Evolutionary conservation across 2,113 vertebrate species (phyloP), one percentile per base, ranked within the genome.

Genomic region (Upupa epops): DNA sequence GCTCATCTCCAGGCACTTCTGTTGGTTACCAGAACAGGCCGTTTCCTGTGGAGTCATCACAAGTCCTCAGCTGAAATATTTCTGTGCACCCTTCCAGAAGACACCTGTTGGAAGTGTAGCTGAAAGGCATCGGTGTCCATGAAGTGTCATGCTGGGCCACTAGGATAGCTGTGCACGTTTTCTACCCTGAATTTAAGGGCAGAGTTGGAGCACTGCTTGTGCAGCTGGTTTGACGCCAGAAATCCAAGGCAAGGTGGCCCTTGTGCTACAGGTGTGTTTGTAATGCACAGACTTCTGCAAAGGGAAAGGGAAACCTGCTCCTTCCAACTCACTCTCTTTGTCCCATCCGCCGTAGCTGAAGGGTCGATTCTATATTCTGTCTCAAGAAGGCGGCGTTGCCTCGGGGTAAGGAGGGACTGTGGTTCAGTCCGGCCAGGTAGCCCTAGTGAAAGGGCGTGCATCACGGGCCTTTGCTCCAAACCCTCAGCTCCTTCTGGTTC

Each of bases 101-200:
- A 76, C 18, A 61, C 51, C 31, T 7, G 40, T 31, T 58, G 60
- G 21, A 58, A 46, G 21, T 19, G n/a, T 88, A 52, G 31, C 31
- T 88, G 45, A 31, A 18, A 63, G 73, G n/a, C 34, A 40, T 65
- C 70, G 55, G 40, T 45, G 45, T 48, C 55, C 40, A 48, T 72
- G 26, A 45, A 25, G 29, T 69, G 17, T 42, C n/a, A 36, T 31
- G 22, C 5, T 24, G 51, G 45, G n/a, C 45, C 11, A 13, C 15
- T 56, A 3, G 0, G 3, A n/a, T 51, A 48, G n/a, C 20, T 45
- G 56, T n/a, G 0, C 58, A 34, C n/a, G 42, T 84, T 25, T 29
- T 58, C 58, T 58, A 22, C 63, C 17, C 17, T 25, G 31, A 55
- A 77, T 55, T 34, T 65, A 34, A 72, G 17, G 28, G 28, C 24